Evolutionary conservation across 2,113 vertebrate genomes (phyloP).

Genomic region (Sturnira hondurensis): DNA sequence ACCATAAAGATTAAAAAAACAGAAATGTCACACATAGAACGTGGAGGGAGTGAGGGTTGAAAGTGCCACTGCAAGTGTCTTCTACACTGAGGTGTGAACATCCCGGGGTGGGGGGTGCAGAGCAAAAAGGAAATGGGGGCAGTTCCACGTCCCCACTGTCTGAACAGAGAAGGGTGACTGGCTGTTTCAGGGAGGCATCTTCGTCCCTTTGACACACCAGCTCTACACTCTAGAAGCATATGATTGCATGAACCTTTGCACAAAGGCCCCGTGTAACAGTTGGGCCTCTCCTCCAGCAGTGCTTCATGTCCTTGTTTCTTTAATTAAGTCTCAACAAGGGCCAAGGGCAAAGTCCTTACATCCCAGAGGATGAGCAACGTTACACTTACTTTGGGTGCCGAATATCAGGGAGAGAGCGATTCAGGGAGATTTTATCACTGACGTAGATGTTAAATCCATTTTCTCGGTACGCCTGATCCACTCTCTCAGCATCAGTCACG

Average conservation of each 20-base stretch:
- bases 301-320: neutral
- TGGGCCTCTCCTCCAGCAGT: neutral
- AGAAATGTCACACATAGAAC: neutral
- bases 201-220: neutral
- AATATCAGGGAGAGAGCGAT: constrained; percentile 97
- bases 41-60: neutral
- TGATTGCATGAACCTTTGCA: neutral
- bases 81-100: neutral
- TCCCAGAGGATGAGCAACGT: neutral
- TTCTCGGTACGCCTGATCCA: constrained; percentile 96
- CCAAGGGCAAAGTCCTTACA: neutral
- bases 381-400: constrained; percentile 93
- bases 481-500: constrained; percentile 89
- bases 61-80: neutral
- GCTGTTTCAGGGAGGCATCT: neutral
- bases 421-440: constrained; percentile 95
- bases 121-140: neutral
- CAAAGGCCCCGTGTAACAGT: neutral
- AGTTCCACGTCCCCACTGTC: neutral
- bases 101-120: neutral
- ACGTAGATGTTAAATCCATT: constrained; percentile 99
- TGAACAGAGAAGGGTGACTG: neutral
- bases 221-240: neutral
- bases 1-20: neutral
- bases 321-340: neutral